Evolutionary conservation across 2,797 vertebrate genomes (phyloP), one percentile per base, ranked within the genome.

Genomic region (Pipistrellus kuhlii): DNA sequence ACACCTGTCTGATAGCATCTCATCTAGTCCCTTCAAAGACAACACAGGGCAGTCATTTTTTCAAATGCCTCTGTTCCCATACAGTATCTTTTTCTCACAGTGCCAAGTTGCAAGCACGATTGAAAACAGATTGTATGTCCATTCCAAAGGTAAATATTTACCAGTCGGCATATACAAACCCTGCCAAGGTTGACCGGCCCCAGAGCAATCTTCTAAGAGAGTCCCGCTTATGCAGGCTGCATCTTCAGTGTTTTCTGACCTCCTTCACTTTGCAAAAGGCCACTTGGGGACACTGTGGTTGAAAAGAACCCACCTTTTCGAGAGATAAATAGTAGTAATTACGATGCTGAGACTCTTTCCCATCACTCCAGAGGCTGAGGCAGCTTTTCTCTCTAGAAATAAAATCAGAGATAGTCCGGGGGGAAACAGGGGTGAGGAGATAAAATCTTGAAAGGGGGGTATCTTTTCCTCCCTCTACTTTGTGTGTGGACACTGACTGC

Each of bases 1-100:
- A 97, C 98, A 98, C 98, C 98, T 98, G 97, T 94, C 97, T 97
- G 98, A 98, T 98, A 97, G 18, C 98, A 98, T 98, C 97, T 98
- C 92, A 95, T 96, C 97, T 93, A 91, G 95, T 98, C 96, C 98
- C 98, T 98, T 98, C 51, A 68, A 93, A 98, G 96, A 96, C 96
- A 93, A 64, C 97, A 96, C 96, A 71, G 55, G 5, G 23, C 83
- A 72, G 83, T 75, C 57, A 53, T 64, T 88, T 90, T 78, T 75
- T 59, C 46, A 59, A 95, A 10, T 48, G 90, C 76, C 75, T 96
- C 93, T 71, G 38, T 90, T 93, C 55, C 41, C 62, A 44, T 59
- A 55, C 68, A 17, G 15, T 9, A 27, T 0, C 2, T 15, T 57
- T 75, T 71, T 0, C 15, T 69, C 84, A 59, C 5, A 12, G 25